Base-by-base conservation (phyloP, 2,888 invertebrate genomes). In the Spisula subtruncata region DNA sequence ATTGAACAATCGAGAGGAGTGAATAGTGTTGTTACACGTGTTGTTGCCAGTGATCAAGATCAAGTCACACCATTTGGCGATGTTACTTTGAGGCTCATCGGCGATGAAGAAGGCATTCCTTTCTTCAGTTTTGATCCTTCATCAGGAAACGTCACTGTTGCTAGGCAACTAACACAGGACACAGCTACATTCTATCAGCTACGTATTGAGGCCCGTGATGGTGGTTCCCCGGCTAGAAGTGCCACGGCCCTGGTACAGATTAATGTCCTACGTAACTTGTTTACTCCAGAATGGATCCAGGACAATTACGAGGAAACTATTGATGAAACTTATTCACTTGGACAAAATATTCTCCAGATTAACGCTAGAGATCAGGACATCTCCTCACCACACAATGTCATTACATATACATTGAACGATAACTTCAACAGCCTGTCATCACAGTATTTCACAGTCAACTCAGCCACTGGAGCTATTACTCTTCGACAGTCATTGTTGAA, bases 171-270 rank as follows among this genome's bases (percentile, higher is more conserved):
- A 2, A 90, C 92, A 20, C 81, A 90, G 32, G 96, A 96, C 85
- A 93, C 93, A 16, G 87, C 79, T 5, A 91, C 93, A 1, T 89
- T 92, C 46, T 96, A 96, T 87, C 92, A 95, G 93, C 90, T 96
- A 35, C 92, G 95, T 48, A 92, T 96, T 81, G 93, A 94, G n/a
- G 96, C 95, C 0, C 86, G 90, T 83, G 96, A 96, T 91, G 95
- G 95, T 12, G 96, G 96, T 10, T 92, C 79, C 41, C 96, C 96
- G 10, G 86, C 95, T 0, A 87, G 89, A 25, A 93, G 92, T 88
- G 93, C 94, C 16, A 94, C 94, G 46, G 92, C 94, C 12, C 89
- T 94, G 20, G 93, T 94, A 2, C 90, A 89, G 48, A 93, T 95
- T 51, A 93, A 90, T 48, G 94, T 95, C 2, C 87, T 90, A 20